Evolutionary conservation across 2,888 invertebrate genomes (phyloP), one percentile per base, ranked within the genome.

Genomic region (Drosophila hamatofila): DNA sequence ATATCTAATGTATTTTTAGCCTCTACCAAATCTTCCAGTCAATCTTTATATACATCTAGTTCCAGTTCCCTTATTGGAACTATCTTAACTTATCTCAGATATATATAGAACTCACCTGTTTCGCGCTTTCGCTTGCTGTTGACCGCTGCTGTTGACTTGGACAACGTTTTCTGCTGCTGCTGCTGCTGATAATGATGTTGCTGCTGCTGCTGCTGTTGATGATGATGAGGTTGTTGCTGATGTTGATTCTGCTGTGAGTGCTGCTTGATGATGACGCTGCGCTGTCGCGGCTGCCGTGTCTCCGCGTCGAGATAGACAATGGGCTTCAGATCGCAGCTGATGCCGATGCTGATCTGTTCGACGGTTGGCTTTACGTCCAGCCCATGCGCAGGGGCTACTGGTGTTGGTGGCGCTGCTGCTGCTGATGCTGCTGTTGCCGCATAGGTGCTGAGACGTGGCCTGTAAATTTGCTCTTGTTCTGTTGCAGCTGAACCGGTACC

Each of bases 61-160:
- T 7, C 8, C 27, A n/a, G 48, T 48, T 27, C 11, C 14, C 23
- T 16, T 25, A 25, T 27, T n/a, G 25, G 25, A 27, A 27, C 16
- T 25, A 46, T n/a, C 7, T 4, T 2, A 27, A 27, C 25, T 23
- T 6, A 48, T 25, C 3, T 25, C n/a, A 42, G 5, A 21, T 60
- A 25, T 33, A 5, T n/a, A 12, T 37, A 1, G 18, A 37, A 48
- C 88, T 75, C 73, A 89, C 89, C 89, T 89, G 79, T 83, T 76
- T 90, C 81, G 64, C 89, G 90, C 72, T 90, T 89, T 67, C 89
- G 80, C 69, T 88, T 90, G 78, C 78, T 88, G 57, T 67, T 73
- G 63, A 70, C 75, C 72, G 80, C 72, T 75, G 75, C 73, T 67
- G 63, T 65, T 49, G 74, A 57, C 68, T 67, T 72, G 68, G 71